These are phyloP conservation scores for Harpagoxenus sublaevis DNA, from an alignment of 2,888 invertebrate genomes.

Conservation along the genomic window DNA sequence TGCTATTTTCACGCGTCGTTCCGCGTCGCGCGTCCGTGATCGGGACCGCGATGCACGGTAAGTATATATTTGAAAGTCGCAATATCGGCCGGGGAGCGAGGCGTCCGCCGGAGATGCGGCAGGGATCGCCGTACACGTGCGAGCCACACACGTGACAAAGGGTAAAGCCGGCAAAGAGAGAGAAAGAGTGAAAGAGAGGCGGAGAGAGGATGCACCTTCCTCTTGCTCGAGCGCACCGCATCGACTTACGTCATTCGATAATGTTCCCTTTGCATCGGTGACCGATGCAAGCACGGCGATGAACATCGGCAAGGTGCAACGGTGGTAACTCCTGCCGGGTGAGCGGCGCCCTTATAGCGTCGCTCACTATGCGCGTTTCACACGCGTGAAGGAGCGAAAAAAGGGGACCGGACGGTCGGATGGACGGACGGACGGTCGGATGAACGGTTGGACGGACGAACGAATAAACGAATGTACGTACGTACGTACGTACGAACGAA, in stretches of 20 bases:
- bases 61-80: slow-evolving; percentile 35
- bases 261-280: slow-evolving; percentile 57
- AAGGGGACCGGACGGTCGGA: slow-evolving; percentile 33
- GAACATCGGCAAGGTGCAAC: slow-evolving; percentile 55
- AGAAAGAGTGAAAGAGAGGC: slow-evolving; percentile 28
- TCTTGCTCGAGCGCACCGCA: slow-evolving; percentile 51
- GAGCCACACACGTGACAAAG: slow-evolving; percentile 56
- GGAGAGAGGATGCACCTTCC: slow-evolving; percentile 40
- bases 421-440: background rate
- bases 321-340: slow-evolving; percentile 54
- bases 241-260: slow-evolving; percentile 58
- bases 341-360: slow-evolving; percentile 53
- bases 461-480: background rate
- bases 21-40: background rate
- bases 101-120: slow-evolving; percentile 11
- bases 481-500: background rate
- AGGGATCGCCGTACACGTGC: slow-evolving; percentile 50
- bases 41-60: background rate
- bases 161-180: slow-evolving; percentile 46
- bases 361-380: slow-evolving; percentile 50
- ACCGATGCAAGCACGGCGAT: slow-evolving; percentile 55
- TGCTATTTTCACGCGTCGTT: background rate
- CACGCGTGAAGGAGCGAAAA: slow-evolving; percentile 56
- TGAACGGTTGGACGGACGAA: background rate
- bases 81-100: slow-evolving; percentile 9